Percentiles rank a stretch among this genome's conserved stretches.
Evolutionary conservation across 2,797 vertebrate genomes (phyloP).

Genomic region (Tapera naevia): DNA sequence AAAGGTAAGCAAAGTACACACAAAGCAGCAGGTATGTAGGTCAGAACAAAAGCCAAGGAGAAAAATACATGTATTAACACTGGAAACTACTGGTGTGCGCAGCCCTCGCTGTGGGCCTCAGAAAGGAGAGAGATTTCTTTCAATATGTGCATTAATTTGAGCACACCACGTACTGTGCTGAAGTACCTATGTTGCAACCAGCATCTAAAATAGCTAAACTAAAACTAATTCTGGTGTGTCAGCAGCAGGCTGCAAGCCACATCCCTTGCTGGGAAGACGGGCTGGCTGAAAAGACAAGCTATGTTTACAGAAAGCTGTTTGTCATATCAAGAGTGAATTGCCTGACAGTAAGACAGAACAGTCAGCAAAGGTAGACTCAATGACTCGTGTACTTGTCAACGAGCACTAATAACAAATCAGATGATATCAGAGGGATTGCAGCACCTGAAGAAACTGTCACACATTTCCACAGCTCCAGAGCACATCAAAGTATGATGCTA

Average conservation of each 20-base stretch:
- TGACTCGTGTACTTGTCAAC: neutral
- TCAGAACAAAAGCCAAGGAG: neutral
- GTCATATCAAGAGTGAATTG: neutral
- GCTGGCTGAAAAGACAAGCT: neutral
- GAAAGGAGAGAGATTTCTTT: neutral
- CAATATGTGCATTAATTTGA: neutral
- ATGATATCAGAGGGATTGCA: neutral
- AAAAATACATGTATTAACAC: neutral
- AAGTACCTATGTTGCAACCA: neutral
- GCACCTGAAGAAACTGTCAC: neutral
- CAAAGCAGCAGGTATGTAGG: neutral
- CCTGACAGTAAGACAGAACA: neutral
- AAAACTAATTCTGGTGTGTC: neutral
- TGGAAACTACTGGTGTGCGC: neutral
- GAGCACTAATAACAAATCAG: neutral
- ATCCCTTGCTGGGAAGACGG: neutral
- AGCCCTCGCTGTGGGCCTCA: neutral
- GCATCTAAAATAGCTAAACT: neutral
- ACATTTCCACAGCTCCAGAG: neutral
- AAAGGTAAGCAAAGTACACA: neutral
- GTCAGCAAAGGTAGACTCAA: neutral
- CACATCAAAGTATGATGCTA: neutral
- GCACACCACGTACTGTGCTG: neutral
- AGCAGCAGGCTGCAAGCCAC: neutral
- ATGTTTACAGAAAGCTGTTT: neutral